A percentile compares a stretch with the other conserved stretches of the same genome.
phyloP scores from a whole-genome alignment of 2,888 invertebrate species.

The Octonoba sinensis region DNA sequence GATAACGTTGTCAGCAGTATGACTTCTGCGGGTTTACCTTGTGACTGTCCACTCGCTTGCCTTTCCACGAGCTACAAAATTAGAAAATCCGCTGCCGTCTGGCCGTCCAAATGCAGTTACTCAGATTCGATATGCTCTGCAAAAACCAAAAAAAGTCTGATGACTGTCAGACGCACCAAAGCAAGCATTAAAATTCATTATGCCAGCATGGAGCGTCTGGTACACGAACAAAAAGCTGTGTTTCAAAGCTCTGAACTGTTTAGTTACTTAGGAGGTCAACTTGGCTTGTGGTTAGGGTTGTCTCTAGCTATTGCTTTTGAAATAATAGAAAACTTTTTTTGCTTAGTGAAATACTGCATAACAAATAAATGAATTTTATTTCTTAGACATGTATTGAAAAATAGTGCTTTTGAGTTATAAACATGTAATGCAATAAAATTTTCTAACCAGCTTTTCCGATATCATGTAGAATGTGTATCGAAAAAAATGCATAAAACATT shows the following conservation, averaged over 20 bases:
- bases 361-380: too few relatives aligned
- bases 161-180: background rate
- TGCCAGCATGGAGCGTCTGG: background rate
- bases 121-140: background rate
- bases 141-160: background rate
- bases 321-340: background rate
- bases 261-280: slow-evolving; percentile 33
- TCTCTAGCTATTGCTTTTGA: slow-evolving; percentile 27
- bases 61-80: slow-evolving; percentile 5
- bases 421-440: too few relatives aligned
- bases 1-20: slow-evolving; percentile 15
- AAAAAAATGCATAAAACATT: too few relatives aligned
- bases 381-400: too few relatives aligned
- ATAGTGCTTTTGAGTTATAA: too few relatives aligned
- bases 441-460: too few relatives aligned
- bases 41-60: slow-evolving; percentile 39
- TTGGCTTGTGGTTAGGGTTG: slow-evolving; percentile 39
- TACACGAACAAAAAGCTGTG: slow-evolving; percentile 28
- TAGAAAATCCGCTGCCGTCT: slow-evolving; percentile 8
- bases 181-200: slow-evolving; percentile 8
- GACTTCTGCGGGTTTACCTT: background rate
- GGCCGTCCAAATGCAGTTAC: slow-evolving; percentile 21
- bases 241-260: slow-evolving; percentile 21
- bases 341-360: background rate
- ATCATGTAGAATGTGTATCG: too few relatives aligned